phyloP scores from a whole-genome alignment of 2,888 invertebrate species.

The Erynnis tages region DNA sequence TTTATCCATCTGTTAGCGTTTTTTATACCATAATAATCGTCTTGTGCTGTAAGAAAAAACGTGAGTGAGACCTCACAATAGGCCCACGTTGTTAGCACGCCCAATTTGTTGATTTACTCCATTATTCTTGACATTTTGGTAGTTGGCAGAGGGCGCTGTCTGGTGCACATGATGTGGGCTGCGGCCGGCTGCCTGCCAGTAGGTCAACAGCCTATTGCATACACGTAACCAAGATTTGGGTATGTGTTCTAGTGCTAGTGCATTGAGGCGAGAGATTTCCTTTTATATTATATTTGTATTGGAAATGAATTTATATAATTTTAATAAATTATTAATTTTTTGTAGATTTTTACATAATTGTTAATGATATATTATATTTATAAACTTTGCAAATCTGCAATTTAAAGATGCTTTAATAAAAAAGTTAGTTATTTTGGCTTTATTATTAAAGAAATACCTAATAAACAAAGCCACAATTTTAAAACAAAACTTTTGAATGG shows the following conservation, averaged over 20 bases:
- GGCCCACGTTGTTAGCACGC: too few species aligned
- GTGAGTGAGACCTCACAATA: conserved; percentile 6
- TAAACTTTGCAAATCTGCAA: too few species aligned
- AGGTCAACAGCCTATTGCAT: conserved; percentile 59
- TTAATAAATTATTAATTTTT: too few species aligned
- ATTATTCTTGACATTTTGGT: not conserved
- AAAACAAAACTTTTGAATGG: too few species aligned
- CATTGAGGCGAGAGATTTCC: not conserved
- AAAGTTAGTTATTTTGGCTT: too few species aligned
- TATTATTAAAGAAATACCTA: not conserved
- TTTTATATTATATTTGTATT: too few species aligned
- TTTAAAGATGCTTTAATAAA: too few species aligned
- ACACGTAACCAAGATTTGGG: conserved; percentile 8
- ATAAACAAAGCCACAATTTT: too few species aligned
- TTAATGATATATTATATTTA: not conserved
- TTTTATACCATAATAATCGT: not conserved
- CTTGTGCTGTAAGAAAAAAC: not conserved
- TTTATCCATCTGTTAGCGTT: not conserved
- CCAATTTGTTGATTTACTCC: too few species aligned
- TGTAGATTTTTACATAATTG: not conserved
- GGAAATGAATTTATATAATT: too few species aligned
- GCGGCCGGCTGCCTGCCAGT: conserved; percentile 64
- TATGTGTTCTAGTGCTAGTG: not conserved
- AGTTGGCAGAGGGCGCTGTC: conserved; percentile 38
- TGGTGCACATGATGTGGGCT: conserved; percentile 46